Evolutionary conservation across 2,888 invertebrate species (phyloP).

Genomic region (Pterostichus niger): DNA sequence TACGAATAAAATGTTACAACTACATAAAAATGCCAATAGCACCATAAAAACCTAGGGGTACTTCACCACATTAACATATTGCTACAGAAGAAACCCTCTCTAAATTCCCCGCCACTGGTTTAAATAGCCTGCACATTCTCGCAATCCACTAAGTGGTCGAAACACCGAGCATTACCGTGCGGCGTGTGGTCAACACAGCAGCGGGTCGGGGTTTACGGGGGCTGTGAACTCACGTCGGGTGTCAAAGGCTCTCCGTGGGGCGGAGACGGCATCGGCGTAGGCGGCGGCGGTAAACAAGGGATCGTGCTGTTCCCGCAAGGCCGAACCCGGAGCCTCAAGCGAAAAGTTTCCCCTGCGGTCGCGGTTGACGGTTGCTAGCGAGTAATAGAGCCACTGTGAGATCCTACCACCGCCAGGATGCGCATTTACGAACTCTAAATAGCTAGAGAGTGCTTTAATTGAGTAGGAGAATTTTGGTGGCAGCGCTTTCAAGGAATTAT

Average conservation of each 20-base stretch:
- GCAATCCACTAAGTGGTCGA: slow-evolving; percentile 70
- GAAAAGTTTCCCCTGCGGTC: slow-evolving; percentile 63
- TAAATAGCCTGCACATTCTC: slow-evolving; percentile 15
- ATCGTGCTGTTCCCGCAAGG: slow-evolving; percentile 59
- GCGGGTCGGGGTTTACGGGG: background rate
- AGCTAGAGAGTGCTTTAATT: background rate
- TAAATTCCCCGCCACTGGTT: slow-evolving; percentile 29
- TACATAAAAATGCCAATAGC: too few species aligned
- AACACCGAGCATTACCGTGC: slow-evolving; percentile 69
- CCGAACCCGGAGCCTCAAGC: slow-evolving; percentile 12
- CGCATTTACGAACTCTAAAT: slow-evolving; percentile 3
- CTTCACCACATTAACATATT: background rate
- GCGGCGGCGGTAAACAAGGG: slow-evolving; percentile 59
- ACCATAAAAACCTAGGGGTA: too few species aligned
- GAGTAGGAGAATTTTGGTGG: background rate
- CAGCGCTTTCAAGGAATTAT: background rate
- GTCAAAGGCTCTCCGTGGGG: slow-evolving; percentile 42
- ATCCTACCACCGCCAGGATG: background rate
- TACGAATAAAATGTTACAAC: too few species aligned
- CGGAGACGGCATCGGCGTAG: slow-evolving; percentile 26
- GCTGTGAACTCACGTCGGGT: slow-evolving; percentile 44
- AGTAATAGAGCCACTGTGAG: slow-evolving; percentile 57
- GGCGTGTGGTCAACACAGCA: slow-evolving; percentile 51
- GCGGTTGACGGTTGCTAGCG: slow-evolving; percentile 42
- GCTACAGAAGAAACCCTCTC: background rate